These are phyloP conservation scores for Drosophila fungiperda DNA, from an alignment of 2,888 invertebrate genomes.

Conservation along the genomic window DNA sequence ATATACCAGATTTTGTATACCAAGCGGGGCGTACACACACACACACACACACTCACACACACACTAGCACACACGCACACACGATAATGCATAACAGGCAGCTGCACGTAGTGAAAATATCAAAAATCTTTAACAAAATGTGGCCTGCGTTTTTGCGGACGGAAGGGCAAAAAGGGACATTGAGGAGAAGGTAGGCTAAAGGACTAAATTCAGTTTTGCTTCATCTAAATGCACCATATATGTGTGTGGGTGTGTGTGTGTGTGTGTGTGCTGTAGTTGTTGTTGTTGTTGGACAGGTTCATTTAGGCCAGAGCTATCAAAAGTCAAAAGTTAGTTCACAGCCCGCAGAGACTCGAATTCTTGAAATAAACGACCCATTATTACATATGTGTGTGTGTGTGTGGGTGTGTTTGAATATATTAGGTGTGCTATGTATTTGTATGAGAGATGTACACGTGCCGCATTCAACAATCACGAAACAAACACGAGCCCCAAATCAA, in stretches of 20 bases:
- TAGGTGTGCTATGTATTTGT: slow-evolving; percentile 28
- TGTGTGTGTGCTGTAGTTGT: slow-evolving; percentile 13
- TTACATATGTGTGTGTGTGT: slow-evolving; percentile 39
- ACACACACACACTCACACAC: slow-evolving; percentile 14
- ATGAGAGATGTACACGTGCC: slow-evolving; percentile 1
- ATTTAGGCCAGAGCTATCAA: slow-evolving; percentile 77
- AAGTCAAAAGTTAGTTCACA: slow-evolving; percentile 70
- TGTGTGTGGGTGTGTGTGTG: slow-evolving; percentile 13
- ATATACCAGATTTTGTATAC: slow-evolving; percentile 65
- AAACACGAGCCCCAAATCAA: neutral
- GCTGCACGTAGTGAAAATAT: slow-evolving; percentile 80
- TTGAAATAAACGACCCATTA: slow-evolving; percentile 69
- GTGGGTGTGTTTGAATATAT: slow-evolving; percentile 11
- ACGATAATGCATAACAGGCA: slow-evolving; percentile 52
- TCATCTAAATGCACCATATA: slow-evolving; percentile 68
- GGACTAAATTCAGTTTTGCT: slow-evolving; percentile 62
- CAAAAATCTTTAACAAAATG: slow-evolving; percentile 75
- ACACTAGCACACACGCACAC: slow-evolving; percentile 11
- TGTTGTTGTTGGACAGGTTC: slow-evolving; percentile 61
- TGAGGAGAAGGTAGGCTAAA: neutral
- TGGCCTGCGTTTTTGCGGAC: slow-evolving; percentile 55
- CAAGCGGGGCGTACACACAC: slow-evolving; percentile 14
- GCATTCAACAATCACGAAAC: neutral
- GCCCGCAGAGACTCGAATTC: slow-evolving; percentile 50
- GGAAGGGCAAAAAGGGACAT: neutral